A percentile compares a stretch with the other conserved stretches of the same genome.
These are phyloP conservation scores for Sipha flava DNA, from an alignment of 1,140 invertebrate genomes.

Conservation along the genomic window DNA sequence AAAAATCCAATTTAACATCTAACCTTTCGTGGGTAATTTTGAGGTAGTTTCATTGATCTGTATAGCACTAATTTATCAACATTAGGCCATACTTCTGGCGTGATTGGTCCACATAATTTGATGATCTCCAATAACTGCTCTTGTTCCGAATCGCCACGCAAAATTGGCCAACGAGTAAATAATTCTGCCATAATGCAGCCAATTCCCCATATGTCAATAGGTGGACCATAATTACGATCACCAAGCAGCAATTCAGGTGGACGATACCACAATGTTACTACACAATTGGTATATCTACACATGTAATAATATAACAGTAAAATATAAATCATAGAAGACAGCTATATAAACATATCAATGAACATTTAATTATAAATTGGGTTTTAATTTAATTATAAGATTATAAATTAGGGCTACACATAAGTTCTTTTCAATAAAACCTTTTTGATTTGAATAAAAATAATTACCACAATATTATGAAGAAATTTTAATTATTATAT, in stretches of 20 bases:
- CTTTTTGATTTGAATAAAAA: too few species aligned
- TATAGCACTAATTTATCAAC: conserved; percentile 90
- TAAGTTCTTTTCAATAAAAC: too few species aligned
- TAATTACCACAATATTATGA: too few species aligned
- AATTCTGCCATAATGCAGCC: conserved; percentile 99
- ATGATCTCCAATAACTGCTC: conserved; percentile 91
- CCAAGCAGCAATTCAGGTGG: conserved; percentile 83
- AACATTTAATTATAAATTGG: too few species aligned
- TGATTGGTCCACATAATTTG: conserved; percentile 93
- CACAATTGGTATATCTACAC: conserved; percentile 86
- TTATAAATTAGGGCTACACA: too few species aligned
- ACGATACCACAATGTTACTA: conserved; percentile 96
- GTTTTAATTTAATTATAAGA: too few species aligned
- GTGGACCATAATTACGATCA: conserved; percentile 88
- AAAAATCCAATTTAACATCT: too few species aligned
- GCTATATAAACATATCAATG: too few species aligned
- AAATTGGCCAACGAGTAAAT: conserved; percentile 82
- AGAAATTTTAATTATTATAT: too few species aligned
- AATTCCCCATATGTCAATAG: conserved; percentile 96
- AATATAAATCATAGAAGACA: too few species aligned
- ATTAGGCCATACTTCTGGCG: conserved; percentile 86
- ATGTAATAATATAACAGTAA: too few species aligned
- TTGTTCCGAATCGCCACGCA: conserved; percentile 86
- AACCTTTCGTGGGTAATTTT: conserved; percentile 84
- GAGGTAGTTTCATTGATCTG: conserved; percentile 80